These are phyloP conservation scores for Watersipora subatra DNA, from an alignment of 1,140 invertebrate genomes.

Conservation along the genomic window DNA sequence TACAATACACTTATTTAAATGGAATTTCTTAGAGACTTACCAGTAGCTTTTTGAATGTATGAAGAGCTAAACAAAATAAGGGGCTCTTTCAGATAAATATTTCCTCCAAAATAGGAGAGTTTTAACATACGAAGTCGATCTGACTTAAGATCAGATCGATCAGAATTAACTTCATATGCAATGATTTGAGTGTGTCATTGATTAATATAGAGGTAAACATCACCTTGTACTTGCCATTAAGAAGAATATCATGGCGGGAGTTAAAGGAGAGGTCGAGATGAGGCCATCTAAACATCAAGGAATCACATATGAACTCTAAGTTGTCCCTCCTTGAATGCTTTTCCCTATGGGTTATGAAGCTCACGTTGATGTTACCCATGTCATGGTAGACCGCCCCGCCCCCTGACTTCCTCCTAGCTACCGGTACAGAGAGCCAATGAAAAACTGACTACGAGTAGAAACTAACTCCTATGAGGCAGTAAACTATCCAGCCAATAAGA, in stretches of 20 bases:
- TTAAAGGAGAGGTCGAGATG: slow-evolving; percentile 56
- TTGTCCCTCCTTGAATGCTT: slow-evolving; percentile 70
- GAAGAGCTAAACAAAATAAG: no score
- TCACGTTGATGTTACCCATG: slow-evolving; percentile 75
- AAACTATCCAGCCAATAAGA: no score
- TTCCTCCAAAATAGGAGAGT: no score
- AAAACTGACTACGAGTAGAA: no score
- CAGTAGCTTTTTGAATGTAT: no score
- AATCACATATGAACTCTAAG: slow-evolving; percentile 64
- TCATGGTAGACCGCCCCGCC: slow-evolving; percentile 95
- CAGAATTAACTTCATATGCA: neutral
- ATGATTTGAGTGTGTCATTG: neutral
- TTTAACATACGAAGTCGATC: no score
- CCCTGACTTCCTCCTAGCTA: slow-evolving; percentile 82
- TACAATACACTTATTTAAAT: no score
- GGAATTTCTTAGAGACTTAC: no score
- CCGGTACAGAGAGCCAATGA: no score
- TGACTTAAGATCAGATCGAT: neutral
- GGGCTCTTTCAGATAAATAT: no score
- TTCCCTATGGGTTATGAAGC: slow-evolving; percentile 67
- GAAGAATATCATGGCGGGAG: slow-evolving; percentile 64
- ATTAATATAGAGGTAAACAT: neutral
- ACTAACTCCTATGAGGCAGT: no score
- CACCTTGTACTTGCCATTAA: slow-evolving; percentile 69
- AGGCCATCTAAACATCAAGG: slow-evolving; percentile 62